A percentile compares a stretch with the other conserved stretches of the same genome.
Evolutionary conservation across 2,113 vertebrate species (phyloP).

Genomic region (Daphoenositta chrysoptera): DNA sequence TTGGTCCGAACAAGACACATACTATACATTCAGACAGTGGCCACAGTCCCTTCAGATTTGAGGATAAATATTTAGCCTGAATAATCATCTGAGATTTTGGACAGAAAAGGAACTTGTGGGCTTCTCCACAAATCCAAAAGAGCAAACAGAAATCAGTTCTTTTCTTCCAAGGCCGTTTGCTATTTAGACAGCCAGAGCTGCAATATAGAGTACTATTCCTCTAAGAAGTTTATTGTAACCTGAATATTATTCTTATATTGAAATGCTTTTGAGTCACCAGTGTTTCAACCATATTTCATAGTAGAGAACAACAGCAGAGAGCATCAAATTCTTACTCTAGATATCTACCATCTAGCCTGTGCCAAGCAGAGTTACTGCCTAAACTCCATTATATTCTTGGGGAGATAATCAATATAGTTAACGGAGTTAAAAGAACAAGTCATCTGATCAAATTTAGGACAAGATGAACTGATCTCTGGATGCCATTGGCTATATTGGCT

Average conservation of each 20-base stretch:
- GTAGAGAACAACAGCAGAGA: background rate
- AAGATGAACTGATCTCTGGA: background rate
- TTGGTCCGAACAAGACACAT: background rate
- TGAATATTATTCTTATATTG: background rate
- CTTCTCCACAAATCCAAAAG: background rate
- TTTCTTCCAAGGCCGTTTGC: background rate
- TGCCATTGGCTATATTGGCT: background rate
- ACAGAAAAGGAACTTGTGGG: background rate
- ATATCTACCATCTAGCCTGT: background rate
- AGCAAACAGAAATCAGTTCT: background rate
- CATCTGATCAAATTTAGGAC: background rate
- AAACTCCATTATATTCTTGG: background rate
- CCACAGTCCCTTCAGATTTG: background rate
- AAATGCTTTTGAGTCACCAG: background rate
- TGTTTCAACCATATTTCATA: background rate
- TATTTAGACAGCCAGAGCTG: background rate
- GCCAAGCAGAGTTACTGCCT: background rate
- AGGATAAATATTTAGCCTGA: background rate
- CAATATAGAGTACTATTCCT: background rate
- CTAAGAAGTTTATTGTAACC: background rate
- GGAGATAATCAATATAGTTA: conserved; percentile 25
- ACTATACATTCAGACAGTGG: background rate
- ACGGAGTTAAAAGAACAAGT: conserved; percentile 33
- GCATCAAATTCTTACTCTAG: background rate
- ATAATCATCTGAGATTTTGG: background rate